Percentiles rank a stretch among this genome's conserved stretches.
Conservation (phyloP, 2,888 invertebrate genomes). For the Alloplasta piceator region DNA sequence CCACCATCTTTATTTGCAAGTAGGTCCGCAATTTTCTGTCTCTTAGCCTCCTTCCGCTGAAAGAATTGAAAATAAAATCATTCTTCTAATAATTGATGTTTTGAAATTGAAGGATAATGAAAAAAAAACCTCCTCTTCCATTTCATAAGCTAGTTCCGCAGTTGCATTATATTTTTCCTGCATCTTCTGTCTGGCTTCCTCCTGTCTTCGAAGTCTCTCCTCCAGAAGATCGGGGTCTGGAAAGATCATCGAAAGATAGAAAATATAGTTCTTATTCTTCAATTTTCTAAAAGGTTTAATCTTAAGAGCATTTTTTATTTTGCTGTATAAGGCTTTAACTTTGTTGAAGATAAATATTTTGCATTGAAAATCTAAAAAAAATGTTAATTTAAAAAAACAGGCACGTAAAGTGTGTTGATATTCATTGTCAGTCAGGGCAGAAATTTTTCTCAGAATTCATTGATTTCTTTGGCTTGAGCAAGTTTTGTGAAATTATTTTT, state of each 20-base stretch:
- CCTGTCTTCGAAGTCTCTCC: conserved; percentile 79
- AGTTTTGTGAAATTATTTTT: no score
- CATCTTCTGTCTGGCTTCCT: conserved; percentile 81
- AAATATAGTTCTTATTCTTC: conserved; percentile 39
- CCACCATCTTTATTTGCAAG: conserved; percentile 78
- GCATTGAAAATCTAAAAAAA: no score
- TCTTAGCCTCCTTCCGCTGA: conserved; percentile 78
- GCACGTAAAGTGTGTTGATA: no score
- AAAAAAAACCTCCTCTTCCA: conserved; percentile 79
- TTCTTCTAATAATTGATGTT: neutral
- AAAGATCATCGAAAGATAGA: conserved; percentile 27
- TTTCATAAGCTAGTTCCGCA: conserved; percentile 77
- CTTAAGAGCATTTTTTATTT: neutral
- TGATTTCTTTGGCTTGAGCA: no score
- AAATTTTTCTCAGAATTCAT: no score
- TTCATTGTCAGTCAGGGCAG: no score
- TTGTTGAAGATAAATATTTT: no score
- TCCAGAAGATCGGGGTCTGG: conserved; percentile 83
- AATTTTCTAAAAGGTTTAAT: conserved; percentile 14
- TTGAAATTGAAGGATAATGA: conserved; percentile 7
- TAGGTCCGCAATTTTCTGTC: conserved; percentile 76
- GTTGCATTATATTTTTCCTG: conserved; percentile 82
- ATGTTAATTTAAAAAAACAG: no score
- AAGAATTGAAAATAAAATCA: conserved; percentile 57
- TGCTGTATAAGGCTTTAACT: no score